Evolutionary conservation across 2,113 vertebrate species (phyloP), one percentile per base, ranked within the genome.

Genomic region (Diphyllodes magnificus): DNA sequence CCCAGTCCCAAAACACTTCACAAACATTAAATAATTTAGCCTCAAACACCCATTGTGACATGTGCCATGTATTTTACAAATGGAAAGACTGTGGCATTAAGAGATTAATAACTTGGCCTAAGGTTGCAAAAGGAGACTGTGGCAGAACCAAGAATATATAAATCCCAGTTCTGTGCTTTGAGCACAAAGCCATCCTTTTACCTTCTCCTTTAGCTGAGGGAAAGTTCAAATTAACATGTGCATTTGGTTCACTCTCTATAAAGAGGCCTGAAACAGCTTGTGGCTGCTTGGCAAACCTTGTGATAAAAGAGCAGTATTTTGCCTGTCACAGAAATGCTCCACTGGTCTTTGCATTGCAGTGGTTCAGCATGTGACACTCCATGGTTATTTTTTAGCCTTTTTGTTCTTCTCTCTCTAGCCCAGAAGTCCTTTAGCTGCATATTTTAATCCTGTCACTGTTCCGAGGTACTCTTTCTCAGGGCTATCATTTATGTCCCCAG

Each of bases 141-240:
- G 7, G 60, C 59, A 85, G 31, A 78, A 73, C 13, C 66, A 82
- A 91, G 49, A 82, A 90, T 72, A 93, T 94, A 92, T 70, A 69
- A 90, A 83, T 15, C 31, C 51, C 2, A 12, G 27, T 40, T 47
- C 70, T 33, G 51, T 44, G 68, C 69, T 93, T 60, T 60, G 49
- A 92, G 79, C 50, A 71, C 54, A 81, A 87, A 73, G n/a, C 49
- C 39, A 75, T 54, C 75, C 44, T 86, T 89, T 63, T 63, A 78
- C 83, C 44, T 92, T 92, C 78, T 88, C 40, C 64, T 92, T 57
- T 35, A 65, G 63, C 49, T 64, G 69, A 90, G 42, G 10, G 76
- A 78, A 94, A 96, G 88, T 70, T 93, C 73, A 82, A 95, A 91
- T 77, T 89, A 96, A 80, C 28, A 80, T 23, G 37, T 82, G 63